A percentile compares a stretch with the other conserved stretches of the same genome.
phyloP scores from a whole-genome alignment of 2,888 invertebrate genomes.

The Hesperia comma region DNA sequence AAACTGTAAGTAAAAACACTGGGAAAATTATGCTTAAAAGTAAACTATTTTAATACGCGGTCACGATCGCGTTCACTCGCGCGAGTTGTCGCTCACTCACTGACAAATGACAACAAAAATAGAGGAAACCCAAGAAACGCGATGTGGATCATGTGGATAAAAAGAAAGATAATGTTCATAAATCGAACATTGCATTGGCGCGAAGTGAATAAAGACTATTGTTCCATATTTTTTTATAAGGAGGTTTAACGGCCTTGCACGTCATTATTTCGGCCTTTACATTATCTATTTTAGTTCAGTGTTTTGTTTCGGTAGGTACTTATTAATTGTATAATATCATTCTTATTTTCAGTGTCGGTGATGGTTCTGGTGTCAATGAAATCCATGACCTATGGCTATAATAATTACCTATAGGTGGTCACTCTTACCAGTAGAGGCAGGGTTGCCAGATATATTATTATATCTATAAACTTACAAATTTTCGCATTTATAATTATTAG shows the following conservation, averaged over 20 bases:
- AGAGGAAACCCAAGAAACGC: constrained; percentile 62
- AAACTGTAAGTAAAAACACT: constrained; percentile 12
- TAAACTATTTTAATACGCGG: not conserved
- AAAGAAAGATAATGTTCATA: constrained; percentile 48
- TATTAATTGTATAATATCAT: no score
- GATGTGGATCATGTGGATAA: constrained; percentile 42
- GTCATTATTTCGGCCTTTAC: not conserved
- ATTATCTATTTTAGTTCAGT: not conserved
- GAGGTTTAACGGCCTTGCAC: not conserved
- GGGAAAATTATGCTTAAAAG: constrained; percentile 10
- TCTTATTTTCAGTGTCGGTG: no score
- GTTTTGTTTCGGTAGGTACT: no score
- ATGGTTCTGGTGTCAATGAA: no score
- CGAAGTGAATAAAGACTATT: constrained; percentile 49
- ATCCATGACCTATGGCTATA: no score
- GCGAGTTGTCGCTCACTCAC: constrained; percentile 54
- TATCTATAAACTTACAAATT: no score
- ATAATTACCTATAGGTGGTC: no score
- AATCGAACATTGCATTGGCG: constrained; percentile 45
- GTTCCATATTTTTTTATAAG: constrained; percentile 31
- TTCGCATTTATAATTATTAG: no score
- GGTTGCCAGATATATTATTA: no score
- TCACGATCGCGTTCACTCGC: constrained; percentile 53
- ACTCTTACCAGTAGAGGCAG: no score
- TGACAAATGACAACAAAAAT: constrained; percentile 65